Evolutionary conservation across 2,888 invertebrate genomes (phyloP), one percentile per base, ranked within the genome.

Genomic region (Drosophila eohydei): DNA sequence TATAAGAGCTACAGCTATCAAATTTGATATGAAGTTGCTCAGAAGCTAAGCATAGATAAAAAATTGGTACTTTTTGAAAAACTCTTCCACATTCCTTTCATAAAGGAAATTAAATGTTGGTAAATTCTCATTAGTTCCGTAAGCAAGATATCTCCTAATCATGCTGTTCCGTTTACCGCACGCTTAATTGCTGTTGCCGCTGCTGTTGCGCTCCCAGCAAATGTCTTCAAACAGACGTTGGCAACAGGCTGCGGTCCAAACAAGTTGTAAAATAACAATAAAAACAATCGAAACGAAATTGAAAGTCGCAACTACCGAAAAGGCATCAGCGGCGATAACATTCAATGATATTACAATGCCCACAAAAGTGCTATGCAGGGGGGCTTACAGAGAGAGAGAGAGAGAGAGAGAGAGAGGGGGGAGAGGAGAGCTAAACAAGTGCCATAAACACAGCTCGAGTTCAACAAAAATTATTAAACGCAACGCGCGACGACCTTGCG

Each of bases 241-340:
- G 36, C 54, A 60, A 52, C 26, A 36, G 14, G 41, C 60, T 50
- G 44, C 50, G 50, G 57, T 55, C 58, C 74, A 83, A 83, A 81
- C 87, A 78, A 88, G 81, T 83, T 83, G 84, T 78, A 88, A 88
- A 86, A 83, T 72, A 74, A 79, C 88, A 81, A 87, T 84, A 79
- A 84, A 87, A 84, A 71, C 79, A 76, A 79, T 82, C 71, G 48
- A 84, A 88, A 74, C 50, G 80, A 84, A 87, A 84, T 84, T 82
- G 85, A 84, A 89, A 89, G 84, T 82, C 77, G 69, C 72, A 76
- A 61, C 56, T 44, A 63, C 57, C 71, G 41, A 62, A 52, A 54
- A 40, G 40, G 71, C 56, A 60, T 50, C 61, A 61, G 48, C 63
- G 67, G 56, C 68, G 60, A 75, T 62, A 62, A 40, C 74, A 55